phyloP scores from a whole-genome alignment of 2,888 invertebrate species.

The Pheosia gnoma region DNA sequence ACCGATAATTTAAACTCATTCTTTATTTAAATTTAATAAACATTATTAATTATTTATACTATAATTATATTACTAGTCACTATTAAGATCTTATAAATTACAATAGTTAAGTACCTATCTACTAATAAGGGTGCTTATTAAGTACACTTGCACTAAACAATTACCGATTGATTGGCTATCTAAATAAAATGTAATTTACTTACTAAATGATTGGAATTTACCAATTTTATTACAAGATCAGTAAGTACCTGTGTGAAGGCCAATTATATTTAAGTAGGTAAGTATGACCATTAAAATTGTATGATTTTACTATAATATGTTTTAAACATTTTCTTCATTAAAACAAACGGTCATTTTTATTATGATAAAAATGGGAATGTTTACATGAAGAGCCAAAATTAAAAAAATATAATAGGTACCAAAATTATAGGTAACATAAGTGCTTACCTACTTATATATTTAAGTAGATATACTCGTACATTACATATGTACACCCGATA shows the following conservation, averaged over 20 bases:
- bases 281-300: neutral
- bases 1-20: constrained; percentile 53
- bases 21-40: constrained; percentile 77
- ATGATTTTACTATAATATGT: neutral
- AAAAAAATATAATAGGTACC: constrained; percentile 1
- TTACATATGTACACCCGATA: too few relatives aligned
- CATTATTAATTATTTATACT: constrained; percentile 59
- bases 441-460: too few relatives aligned
- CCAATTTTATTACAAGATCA: constrained; percentile 18
- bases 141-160: constrained; percentile 53
- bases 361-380: constrained; percentile 33
- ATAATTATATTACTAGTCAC: constrained; percentile 66
- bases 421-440: neutral
- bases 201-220: constrained; percentile 24
- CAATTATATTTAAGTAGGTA: neutral
- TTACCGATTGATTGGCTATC: constrained; percentile 34
- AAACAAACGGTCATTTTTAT: constrained; percentile 27
- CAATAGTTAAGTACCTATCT: constrained; percentile 63
- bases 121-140: constrained; percentile 56
- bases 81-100: constrained; percentile 68
- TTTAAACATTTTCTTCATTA: neutral
- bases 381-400: constrained; percentile 9
- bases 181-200: constrained; percentile 24
- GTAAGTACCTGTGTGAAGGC: neutral
- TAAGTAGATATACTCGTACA: too few relatives aligned